Evolutionary conservation across 2,113 vertebrate species (phyloP).

Genomic region (Tringa solitaria): DNA sequence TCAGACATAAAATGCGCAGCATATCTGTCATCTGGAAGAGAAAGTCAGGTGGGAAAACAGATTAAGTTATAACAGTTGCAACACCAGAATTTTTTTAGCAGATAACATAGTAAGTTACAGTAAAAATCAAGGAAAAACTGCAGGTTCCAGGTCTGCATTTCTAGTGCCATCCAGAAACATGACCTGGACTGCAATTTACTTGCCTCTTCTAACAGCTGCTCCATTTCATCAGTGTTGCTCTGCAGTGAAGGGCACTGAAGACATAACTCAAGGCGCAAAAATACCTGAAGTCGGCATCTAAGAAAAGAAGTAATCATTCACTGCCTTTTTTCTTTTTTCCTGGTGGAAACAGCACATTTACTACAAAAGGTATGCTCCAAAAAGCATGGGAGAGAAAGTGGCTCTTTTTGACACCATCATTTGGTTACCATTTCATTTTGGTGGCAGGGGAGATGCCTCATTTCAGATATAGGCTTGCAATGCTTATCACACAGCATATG

Average conservation of each 20-base stretch:
- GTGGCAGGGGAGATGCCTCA: not conserved
- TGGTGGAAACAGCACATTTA: not conserved
- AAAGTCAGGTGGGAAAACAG: not conserved
- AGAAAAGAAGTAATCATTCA: not conserved
- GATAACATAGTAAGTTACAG: not conserved
- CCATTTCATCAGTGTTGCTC: conserved; percentile 66
- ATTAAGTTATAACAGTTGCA: not conserved
- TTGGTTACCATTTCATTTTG: conserved; percentile 12
- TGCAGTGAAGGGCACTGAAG: conserved; percentile 70
- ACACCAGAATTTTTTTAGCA: not conserved
- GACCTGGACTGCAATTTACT: not conserved
- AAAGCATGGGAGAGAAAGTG: not conserved
- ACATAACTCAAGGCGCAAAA: conserved; percentile 87
- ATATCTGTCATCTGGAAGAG: conserved; percentile 82
- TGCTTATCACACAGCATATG: not conserved
- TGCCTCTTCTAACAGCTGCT: conserved; percentile 87
- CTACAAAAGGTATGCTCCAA: not conserved
- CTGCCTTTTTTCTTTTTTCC: not conserved
- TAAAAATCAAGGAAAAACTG: not conserved
- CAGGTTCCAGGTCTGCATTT: not conserved
- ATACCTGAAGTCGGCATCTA: conserved; percentile 89
- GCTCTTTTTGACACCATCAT: not conserved
- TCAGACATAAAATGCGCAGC: conserved; percentile 86
- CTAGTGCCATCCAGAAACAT: not conserved
- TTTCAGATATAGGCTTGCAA: not conserved